Conservation (phyloP, 2,888 invertebrate species). For the Ceratothoa steindachneri region DNA sequence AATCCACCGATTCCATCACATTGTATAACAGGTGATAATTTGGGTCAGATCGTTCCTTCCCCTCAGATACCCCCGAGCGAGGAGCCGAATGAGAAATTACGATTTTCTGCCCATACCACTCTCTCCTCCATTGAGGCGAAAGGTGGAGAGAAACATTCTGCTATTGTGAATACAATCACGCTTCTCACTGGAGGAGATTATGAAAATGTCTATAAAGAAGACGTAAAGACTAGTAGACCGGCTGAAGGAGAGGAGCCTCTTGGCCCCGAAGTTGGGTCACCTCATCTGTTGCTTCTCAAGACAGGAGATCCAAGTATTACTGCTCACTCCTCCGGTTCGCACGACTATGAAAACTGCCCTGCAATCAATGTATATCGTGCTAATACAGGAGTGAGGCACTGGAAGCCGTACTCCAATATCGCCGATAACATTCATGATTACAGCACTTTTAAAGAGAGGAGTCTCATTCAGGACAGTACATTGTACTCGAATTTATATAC, state of each 20-base stretch:
- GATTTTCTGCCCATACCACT: too few species aligned
- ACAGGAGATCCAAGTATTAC: slow-evolving; percentile 24
- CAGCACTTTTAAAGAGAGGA: slow-evolving; percentile 59
- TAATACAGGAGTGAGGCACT: slow-evolving; percentile 63
- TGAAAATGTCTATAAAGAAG: background rate
- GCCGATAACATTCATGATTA: slow-evolving; percentile 64
- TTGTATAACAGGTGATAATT: too few species aligned
- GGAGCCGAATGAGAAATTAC: too few species aligned
- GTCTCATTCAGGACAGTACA: slow-evolving; percentile 38
- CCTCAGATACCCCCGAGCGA: too few species aligned
- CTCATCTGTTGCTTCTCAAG: background rate
- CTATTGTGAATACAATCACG: too few species aligned
- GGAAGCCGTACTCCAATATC: slow-evolving; percentile 64
- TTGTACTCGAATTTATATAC: slow-evolving; percentile 23
- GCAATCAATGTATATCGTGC: slow-evolving; percentile 64
- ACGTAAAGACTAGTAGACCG: background rate
- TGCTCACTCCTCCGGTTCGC: slow-evolving; percentile 55
- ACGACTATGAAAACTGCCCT: slow-evolving; percentile 65
- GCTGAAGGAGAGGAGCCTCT: background rate
- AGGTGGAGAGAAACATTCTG: too few species aligned
- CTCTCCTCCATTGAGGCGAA: too few species aligned
- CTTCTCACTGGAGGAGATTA: too few species aligned
- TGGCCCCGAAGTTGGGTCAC: background rate
- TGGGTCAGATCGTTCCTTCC: too few species aligned
- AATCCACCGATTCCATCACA: too few species aligned